phyloP scores from a whole-genome alignment of 1,140 invertebrate species.

The Ips typographus region DNA sequence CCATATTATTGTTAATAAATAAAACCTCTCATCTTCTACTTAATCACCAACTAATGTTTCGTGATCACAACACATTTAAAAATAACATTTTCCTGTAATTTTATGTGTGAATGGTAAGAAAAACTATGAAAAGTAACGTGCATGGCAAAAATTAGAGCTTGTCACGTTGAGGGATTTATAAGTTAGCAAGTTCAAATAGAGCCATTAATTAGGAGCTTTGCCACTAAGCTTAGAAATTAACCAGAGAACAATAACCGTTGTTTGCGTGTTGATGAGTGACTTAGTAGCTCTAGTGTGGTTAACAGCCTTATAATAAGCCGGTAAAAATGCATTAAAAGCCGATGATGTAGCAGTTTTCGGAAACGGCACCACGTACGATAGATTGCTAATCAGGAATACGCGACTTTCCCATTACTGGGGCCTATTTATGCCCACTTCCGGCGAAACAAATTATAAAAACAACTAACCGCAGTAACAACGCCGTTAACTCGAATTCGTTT shows the following conservation, averaged over 20 bases:
- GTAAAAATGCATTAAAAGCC: constrained; percentile 42
- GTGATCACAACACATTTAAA: no score
- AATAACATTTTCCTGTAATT: no score
- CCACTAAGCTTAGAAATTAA: no score
- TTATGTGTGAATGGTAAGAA: no score
- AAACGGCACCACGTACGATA: constrained; percentile 35
- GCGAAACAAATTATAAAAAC: constrained; percentile 31
- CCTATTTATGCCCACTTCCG: constrained; percentile 34
- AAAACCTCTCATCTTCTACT: no score
- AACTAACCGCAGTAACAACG: constrained; percentile 24
- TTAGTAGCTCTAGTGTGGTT: background rate
- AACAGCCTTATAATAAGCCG: constrained; percentile 39
- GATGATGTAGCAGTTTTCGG: constrained; percentile 40
- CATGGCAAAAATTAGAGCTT: no score
- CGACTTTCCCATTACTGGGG: constrained; percentile 41
- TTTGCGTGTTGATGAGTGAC: constrained; percentile 2
- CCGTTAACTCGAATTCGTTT: constrained; percentile 30
- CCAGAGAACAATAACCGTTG: background rate
- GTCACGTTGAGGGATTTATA: no score
- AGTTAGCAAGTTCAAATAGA: no score
- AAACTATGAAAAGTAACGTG: no score
- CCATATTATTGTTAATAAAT: no score
- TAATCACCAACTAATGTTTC: no score
- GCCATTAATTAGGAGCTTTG: no score
- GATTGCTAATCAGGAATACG: constrained; percentile 42